Conservation (phyloP, 2,888 invertebrate species). For the Buathra laborator region DNA sequence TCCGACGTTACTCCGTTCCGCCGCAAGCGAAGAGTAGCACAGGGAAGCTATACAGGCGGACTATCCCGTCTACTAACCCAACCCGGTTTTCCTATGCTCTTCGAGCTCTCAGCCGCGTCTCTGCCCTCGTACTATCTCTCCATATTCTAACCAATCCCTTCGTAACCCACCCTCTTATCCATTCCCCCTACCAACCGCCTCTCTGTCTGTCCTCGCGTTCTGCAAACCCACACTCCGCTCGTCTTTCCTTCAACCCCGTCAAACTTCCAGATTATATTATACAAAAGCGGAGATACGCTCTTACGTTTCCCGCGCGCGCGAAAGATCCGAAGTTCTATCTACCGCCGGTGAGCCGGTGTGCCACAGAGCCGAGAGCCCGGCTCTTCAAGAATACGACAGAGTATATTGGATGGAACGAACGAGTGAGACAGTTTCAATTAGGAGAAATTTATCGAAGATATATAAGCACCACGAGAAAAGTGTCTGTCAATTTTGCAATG, state of each 20-base stretch:
- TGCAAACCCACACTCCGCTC: conserved; percentile 72
- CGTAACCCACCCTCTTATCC: conserved; percentile 70
- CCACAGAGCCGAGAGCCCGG: conserved; percentile 1
- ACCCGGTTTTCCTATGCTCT: conserved; percentile 62
- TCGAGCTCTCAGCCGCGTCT: conserved; percentile 48
- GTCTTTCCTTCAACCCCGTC: conserved; percentile 74
- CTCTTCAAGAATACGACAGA: conserved; percentile 20
- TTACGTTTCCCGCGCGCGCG: conserved; percentile 71
- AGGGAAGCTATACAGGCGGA: conserved; percentile 71
- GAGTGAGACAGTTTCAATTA: conserved; percentile 65
- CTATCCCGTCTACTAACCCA: conserved; percentile 70
- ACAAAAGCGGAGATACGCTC: conserved; percentile 80
- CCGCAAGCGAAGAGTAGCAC: conserved; percentile 56
- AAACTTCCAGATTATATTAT: conserved; percentile 83
- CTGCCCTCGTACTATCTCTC: conserved; percentile 74
- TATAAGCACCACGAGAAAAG: conserved; percentile 26
- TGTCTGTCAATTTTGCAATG: conserved; percentile 51
- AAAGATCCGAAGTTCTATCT: conserved; percentile 44
- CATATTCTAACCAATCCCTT: conserved; percentile 77
- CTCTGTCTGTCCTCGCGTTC: conserved; percentile 56
- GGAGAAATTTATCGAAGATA: conserved; percentile 59
- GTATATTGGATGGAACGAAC: conserved; percentile 39
- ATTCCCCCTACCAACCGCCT: conserved; percentile 73
- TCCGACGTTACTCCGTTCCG: conserved; percentile 45
- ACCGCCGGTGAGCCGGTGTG: not conserved